These are phyloP conservation scores for Danio tinwini DNA, from an alignment of 2,797 vertebrate species.

Conservation along the genomic window DNA sequence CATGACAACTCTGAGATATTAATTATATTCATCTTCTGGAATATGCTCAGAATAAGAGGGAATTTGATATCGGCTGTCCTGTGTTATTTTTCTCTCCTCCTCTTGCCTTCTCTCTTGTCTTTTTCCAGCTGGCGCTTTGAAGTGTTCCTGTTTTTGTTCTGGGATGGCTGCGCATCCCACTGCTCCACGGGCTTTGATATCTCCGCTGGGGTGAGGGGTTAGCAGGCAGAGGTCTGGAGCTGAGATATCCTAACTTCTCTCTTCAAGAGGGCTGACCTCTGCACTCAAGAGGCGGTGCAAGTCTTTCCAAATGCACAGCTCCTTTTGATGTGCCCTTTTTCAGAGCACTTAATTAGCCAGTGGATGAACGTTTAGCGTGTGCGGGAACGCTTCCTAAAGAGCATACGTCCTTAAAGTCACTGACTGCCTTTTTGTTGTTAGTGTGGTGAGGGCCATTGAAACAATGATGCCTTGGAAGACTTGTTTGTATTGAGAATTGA, in stretches of 20 bases:
- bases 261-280: slow-evolving; percentile 79
- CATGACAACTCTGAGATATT: slow-evolving; percentile 93
- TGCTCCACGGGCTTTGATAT: slow-evolving; percentile 79
- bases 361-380: slow-evolving; percentile 84
- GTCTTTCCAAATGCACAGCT: slow-evolving; percentile 71
- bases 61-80: slow-evolving; percentile 80
- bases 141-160: slow-evolving; percentile 80
- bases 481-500: slow-evolving; percentile 75
- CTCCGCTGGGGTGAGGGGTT: slow-evolving; percentile 79
- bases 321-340: slow-evolving; percentile 82
- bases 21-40: slow-evolving; percentile 90
- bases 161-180: slow-evolving; percentile 76
- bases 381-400: slow-evolving; percentile 77
- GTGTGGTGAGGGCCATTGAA: slow-evolving; percentile 77
- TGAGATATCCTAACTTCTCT: slow-evolving; percentile 79
- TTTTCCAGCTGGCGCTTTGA: slow-evolving; percentile 79
- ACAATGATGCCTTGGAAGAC: slow-evolving; percentile 77
- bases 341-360: slow-evolving; percentile 82
- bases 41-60: slow-evolving; percentile 77
- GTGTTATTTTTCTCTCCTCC: slow-evolving; percentile 60
- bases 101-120: slow-evolving; percentile 65
- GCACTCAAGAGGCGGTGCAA: slow-evolving; percentile 75
- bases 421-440: slow-evolving; percentile 64
- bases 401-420: slow-evolving; percentile 76
- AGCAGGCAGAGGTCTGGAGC: slow-evolving; percentile 78